A percentile compares a stretch with the other conserved stretches of the same genome.
Conservation (phyloP, 1,140 invertebrate genomes). For the Ceratosolen solmsi region DNA sequence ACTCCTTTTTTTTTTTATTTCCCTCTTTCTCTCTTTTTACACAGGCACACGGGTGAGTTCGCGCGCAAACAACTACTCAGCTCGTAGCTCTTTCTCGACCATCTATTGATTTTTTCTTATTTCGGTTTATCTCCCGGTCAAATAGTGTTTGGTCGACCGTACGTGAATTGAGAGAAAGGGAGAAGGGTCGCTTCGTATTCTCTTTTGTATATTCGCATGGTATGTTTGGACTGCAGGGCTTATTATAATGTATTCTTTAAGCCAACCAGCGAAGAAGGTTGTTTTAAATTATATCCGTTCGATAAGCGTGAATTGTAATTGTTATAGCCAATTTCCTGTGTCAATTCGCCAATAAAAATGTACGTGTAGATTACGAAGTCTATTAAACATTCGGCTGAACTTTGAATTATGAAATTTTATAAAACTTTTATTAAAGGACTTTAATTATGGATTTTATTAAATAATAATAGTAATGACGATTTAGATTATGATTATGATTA, state of each 20-base stretch:
- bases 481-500: too few species aligned
- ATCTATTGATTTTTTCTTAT: slow-evolving; percentile 48
- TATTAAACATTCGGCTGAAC: too few species aligned
- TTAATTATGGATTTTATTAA: too few species aligned
- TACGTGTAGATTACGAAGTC: too few species aligned
- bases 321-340: too few species aligned
- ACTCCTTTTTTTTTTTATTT: slow-evolving; percentile 37
- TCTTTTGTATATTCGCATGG: not conserved
- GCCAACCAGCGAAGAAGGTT: not conserved
- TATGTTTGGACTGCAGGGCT: not conserved
- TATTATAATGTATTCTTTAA: not conserved
- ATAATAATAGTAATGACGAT: too few species aligned
- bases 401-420: too few species aligned
- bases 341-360: too few species aligned
- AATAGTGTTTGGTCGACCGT: slow-evolving; percentile 1
- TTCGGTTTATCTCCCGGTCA: slow-evolving; percentile 4
- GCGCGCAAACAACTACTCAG: not conserved
- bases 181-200: slow-evolving; percentile 3
- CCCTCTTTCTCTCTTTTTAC: slow-evolving; percentile 20
- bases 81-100: not conserved
- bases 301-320: not conserved
- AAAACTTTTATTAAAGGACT: too few species aligned
- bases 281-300: not conserved
- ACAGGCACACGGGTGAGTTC: too few species aligned
- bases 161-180: slow-evolving; percentile 6